Evolutionary conservation across 1,140 invertebrate species (phyloP).

Genomic region (Venturia canescens): DNA sequence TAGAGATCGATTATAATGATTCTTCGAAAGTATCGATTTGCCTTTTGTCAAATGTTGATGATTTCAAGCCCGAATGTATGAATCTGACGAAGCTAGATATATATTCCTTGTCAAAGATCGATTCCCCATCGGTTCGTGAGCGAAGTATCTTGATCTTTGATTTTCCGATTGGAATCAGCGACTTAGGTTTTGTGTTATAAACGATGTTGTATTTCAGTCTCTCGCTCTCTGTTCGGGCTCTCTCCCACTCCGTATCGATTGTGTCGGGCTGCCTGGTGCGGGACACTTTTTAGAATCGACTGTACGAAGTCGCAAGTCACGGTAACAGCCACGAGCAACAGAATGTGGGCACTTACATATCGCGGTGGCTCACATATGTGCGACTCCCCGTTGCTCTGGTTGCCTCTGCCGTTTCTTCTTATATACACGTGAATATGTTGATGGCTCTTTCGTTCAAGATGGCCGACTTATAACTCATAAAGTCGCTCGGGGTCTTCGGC

Average conservation of each 20-base stretch:
- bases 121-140: not conserved
- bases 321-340: slow-evolving; percentile 53
- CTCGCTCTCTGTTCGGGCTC: not conserved
- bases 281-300: slow-evolving; percentile 60
- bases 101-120: not conserved
- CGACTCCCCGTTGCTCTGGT: not conserved
- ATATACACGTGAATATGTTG: slow-evolving; percentile 69
- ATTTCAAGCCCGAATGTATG: not conserved
- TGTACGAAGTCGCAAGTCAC: slow-evolving; percentile 60
- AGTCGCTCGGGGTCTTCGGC: slow-evolving; percentile 66
- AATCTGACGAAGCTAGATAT: not conserved
- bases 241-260: not conserved
- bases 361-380: slow-evolving; percentile 68
- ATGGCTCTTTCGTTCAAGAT: slow-evolving; percentile 70
- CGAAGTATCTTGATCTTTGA: not conserved
- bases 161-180: slow-evolving; percentile 27
- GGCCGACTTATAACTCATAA: slow-evolving; percentile 76
- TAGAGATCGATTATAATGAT: not conserved
- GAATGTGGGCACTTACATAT: slow-evolving; percentile 71
- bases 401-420: slow-evolving; percentile 33
- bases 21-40: slow-evolving; percentile 21
- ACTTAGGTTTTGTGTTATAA: slow-evolving; percentile 23
- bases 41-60: slow-evolving; percentile 1
- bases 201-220: slow-evolving; percentile 18
- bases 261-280: not conserved